Evolutionary conservation across 2,888 invertebrate species (phyloP).

Genomic region (Drosophila putrida): DNA sequence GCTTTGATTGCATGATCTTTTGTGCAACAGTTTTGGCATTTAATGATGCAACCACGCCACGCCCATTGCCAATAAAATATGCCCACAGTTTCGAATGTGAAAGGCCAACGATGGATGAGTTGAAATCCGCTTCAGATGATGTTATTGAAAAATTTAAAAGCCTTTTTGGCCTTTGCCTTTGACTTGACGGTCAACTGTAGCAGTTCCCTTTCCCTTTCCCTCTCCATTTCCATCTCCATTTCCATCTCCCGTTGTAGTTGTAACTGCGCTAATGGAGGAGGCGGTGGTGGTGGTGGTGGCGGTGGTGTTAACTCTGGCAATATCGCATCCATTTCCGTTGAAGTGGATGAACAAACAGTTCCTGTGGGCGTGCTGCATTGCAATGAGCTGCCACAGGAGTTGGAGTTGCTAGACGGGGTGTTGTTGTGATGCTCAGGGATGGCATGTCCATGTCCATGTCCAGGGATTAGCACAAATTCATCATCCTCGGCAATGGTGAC

Average conservation of each 20-base stretch:
- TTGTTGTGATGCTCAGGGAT: not conserved
- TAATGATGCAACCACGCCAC: slow-evolving; percentile 22
- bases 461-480: slow-evolving; percentile 70
- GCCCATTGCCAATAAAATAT: not conserved
- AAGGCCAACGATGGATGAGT: not conserved
- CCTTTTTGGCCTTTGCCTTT: slow-evolving; percentile 38
- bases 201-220: not conserved
- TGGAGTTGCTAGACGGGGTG: slow-evolving; percentile 32
- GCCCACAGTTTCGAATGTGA: not conserved
- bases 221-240: not conserved
- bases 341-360: slow-evolving; percentile 49
- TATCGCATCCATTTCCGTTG: slow-evolving; percentile 56
- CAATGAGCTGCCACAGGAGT: slow-evolving; percentile 53
- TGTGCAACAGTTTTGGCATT: slow-evolving; percentile 25
- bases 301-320: slow-evolving; percentile 58
- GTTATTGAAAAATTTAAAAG: slow-evolving; percentile 61
- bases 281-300: slow-evolving; percentile 53
- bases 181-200: slow-evolving; percentile 21
- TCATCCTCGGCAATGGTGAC: slow-evolving; percentile 56
- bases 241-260: slow-evolving; percentile 16
- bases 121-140: slow-evolving; percentile 48
- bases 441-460: slow-evolving; percentile 47
- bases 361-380: slow-evolving; percentile 54
- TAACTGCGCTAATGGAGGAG: slow-evolving; percentile 23
- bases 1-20: slow-evolving; percentile 18